Evolutionary conservation across 2,113 vertebrate species (phyloP), one percentile per base, ranked within the genome.

Genomic region (Variabilichromis moorii): DNA sequence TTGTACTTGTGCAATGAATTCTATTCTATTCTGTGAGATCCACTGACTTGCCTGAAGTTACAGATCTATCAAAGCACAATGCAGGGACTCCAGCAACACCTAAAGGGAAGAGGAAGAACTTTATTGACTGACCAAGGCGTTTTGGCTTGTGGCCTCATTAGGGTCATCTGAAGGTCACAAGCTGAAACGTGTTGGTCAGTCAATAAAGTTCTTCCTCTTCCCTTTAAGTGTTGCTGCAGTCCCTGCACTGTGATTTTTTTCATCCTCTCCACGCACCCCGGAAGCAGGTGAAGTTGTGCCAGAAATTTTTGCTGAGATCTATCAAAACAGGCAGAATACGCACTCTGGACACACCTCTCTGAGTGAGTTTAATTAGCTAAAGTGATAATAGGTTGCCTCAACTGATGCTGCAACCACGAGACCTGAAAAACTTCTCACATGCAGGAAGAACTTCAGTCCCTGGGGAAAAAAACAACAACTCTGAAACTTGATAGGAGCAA

Each of bases 251-350:
- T 26, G 21, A 14, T 57, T 57, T 57, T 57, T 54, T 55, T 13
- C 10, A 54, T 12, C 10, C 0, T 55, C 0, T 55, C 54, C 54
- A 57, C 4, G 0, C 54, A 57, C 7, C 4, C 12, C 1, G 2
- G 12, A 57, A 26, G 21, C 7, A 14, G 12, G 54, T 57, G 12
- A 57, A 57, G 21, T 55, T 55, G 54, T 57, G 12, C 54, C 54
- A 57, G 21, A 55, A 55, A 55, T 14, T 2, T 26, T 26, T 26
- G 54, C 54, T 57, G 54, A 68, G 0, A 21, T 13, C 35, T 24
- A 40, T 71, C 35, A 40, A 40, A 68, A 21, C 35, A 66, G 14
- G 33, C 31, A 66, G 31, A 66, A 37, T 37, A 66, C 7, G 4
- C 17, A 63, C 33, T 37, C 17, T 37, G 33, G 61, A 68, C 61